Base-by-base conservation (phyloP, 2,797 vertebrate genomes). In the Sebastes kiyomatsui region DNA sequence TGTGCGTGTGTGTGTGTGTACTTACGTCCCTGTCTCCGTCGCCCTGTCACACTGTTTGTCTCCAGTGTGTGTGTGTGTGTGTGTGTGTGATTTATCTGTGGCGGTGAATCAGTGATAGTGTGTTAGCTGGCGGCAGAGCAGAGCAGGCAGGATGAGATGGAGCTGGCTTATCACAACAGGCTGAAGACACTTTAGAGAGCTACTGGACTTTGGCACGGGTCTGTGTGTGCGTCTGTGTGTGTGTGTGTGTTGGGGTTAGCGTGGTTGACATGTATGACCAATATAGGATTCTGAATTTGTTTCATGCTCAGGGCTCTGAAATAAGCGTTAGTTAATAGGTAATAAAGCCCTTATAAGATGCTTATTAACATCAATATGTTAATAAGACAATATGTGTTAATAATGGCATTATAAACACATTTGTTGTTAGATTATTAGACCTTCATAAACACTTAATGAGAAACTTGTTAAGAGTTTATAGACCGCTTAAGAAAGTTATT, bases 91-190 rank as follows among this genome's bases (percentile, higher is more conserved):
- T 38, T 58, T 71, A 71, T 71, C 69, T 75, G 75, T 70, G 55
- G 33, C 18, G 1, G 58, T 79, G 52, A 67, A 91, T 93, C 91
- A 84, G 87, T 92, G 91, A 92, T 88, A 81, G 90, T 81, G 85
- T 80, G 91, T 79, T 79, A 71, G 83, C 90, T 90, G 87, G 91
- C 90, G 81, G 82, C 89, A 75, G 87, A 89, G 86, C 82, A 83
- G 75, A 85, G 82, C 81, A 78, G 72, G 83, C 76, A 65, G 82
- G 83, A 81, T 30, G 38, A 66, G 85, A 80, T 82, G 85, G 71
- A 83, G 83, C 80, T 30, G 73, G 28, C 84, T 93, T 89, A 90
- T 92, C 89, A 77, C 86, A 79, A 14, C 75, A 71, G 0, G 27
- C 59, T 66, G 61, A 85, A 72, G 75, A 91, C 80, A 85, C 82